Percentiles rank a stretch among this genome's conserved stretches.
Conservation (phyloP, 2,113 vertebrate species). For the Regulus satrapa region DNA sequence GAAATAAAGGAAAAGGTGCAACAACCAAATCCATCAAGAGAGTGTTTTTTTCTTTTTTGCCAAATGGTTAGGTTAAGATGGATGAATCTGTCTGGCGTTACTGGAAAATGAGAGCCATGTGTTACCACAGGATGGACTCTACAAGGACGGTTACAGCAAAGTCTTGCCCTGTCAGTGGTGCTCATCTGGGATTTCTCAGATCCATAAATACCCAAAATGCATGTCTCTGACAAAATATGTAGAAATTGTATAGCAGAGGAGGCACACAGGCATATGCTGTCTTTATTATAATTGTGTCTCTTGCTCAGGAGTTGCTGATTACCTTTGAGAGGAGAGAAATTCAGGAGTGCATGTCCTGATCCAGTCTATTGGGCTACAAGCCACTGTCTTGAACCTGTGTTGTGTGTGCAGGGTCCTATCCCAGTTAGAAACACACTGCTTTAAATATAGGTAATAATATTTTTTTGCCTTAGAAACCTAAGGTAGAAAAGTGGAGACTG, state of each 20-base stretch:
- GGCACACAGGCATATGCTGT: background rate
- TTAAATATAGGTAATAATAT: background rate
- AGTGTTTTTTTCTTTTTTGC: background rate
- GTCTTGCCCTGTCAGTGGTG: background rate
- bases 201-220: background rate
- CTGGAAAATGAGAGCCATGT: accelerated
- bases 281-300: background rate
- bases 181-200: background rate
- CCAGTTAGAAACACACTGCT: background rate
- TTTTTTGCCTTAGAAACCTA: background rate
- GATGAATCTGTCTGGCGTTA: background rate
- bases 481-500: background rate
- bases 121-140: background rate
- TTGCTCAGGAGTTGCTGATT: background rate
- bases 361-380: background rate
- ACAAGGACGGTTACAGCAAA: background rate
- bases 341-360: accelerated
- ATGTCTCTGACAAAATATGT: background rate
- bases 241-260: background rate
- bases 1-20: background rate
- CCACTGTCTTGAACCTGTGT: background rate
- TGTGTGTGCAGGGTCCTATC: background rate
- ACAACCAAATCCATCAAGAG: background rate
- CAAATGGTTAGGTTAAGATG: background rate
- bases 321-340: background rate